Base-by-base conservation (phyloP, 2,888 invertebrate genomes). In the Incurvaria masculella region DNA sequence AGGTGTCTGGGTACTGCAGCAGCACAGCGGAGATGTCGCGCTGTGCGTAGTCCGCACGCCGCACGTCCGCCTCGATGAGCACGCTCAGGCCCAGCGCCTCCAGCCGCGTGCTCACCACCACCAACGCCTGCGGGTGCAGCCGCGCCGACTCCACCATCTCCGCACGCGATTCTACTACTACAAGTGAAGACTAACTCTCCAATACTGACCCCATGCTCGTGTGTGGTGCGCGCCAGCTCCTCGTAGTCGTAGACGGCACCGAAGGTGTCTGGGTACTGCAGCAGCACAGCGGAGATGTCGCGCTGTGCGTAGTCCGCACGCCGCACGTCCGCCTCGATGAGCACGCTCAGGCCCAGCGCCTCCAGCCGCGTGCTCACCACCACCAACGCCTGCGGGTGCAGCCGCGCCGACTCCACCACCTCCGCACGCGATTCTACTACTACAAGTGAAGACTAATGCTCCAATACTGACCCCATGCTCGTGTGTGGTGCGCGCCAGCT, bases 241-340 rank as follows among this genome's bases (percentile, higher is more conserved):
- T 86, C 82, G 62, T 92, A 91, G 66, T 97, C 93, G 51, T 85
- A 79, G 8, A 99, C 85, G 57, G 86, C 84, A 8, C 99, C 99
- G 57, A 89, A 88, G 0, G 99, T 98, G 61, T 99, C 96, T 0
- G 99, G 99, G 69, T 98, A 99, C 68, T 99, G 99, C 21, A 99
- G 74, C 1, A 99, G 79, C 14, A 97, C 86, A 1, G 95, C 97
- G 2, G 92, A 87, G 51, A 91, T 81, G 60, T 95, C 91, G 49
- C 89, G 82, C 55, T 85, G 86, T 0, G 85, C 84, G 55, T 94
- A 87, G 66, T 95, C 89, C 4, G 86, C 86, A 50, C 86, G 71
- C 18, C 85, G 79, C 0, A 91, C 84, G 57, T 93, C 86, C 0
- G 88, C 87, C 1, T 90, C 81, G 46, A 89, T 82, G 19, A 83